Percentiles rank a stretch among this genome's conserved stretches.
These are phyloP conservation scores for Sinhomidia bicolor DNA, from an alignment of 2,888 invertebrate species.

Conservation along the genomic window DNA sequence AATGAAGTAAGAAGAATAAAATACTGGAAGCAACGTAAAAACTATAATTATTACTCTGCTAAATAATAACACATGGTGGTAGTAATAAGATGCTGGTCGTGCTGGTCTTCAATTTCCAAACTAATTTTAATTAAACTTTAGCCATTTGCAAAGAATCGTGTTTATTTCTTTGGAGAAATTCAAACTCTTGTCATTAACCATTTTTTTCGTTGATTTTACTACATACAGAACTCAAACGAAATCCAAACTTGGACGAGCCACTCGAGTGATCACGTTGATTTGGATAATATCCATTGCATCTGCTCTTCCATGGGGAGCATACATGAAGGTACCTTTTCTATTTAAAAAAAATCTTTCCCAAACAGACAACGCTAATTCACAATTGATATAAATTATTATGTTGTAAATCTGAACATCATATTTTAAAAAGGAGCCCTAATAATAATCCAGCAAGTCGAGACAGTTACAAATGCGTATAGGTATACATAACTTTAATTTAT, in stretches of 20 bases:
- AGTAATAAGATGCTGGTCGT: no score
- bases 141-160: no score
- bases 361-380: no score
- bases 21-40: background rate
- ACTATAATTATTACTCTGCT: background rate
- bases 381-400: no score
- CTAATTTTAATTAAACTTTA: no score
- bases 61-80: background rate
- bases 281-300: constrained; percentile 82
- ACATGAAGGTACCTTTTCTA: constrained; percentile 78
- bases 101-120: background rate
- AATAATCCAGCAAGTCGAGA: no score
- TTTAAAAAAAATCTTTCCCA: no score
- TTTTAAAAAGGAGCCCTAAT: no score
- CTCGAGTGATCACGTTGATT: constrained; percentile 82
- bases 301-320: constrained; percentile 81
- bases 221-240: constrained; percentile 80
- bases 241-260: constrained; percentile 81
- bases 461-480: no score
- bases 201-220: no score
- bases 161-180: background rate
- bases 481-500: no score
- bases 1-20: constrained; percentile 75
- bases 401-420: no score
- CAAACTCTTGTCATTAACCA: constrained; percentile 6